Evolutionary conservation across 1,140 invertebrate genomes (phyloP).

Genomic region (Lepidurus couesii): DNA sequence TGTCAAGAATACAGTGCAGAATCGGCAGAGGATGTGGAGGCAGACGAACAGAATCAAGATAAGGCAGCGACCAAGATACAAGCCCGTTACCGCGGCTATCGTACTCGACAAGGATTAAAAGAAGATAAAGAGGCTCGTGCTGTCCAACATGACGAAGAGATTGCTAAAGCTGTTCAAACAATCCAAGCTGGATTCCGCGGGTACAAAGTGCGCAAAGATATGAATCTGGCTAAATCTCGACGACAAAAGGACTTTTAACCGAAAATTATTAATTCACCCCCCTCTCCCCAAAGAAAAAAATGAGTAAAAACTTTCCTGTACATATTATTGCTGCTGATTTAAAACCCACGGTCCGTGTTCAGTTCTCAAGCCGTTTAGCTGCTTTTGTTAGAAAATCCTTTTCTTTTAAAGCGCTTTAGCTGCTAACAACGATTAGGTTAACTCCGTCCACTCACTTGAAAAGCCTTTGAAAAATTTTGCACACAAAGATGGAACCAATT

Average conservation of each 20-base stretch:
- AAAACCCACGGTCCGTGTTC: no score
- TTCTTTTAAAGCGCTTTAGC: no score
- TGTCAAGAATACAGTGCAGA: neutral
- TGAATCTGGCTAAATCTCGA: constrained; percentile 40
- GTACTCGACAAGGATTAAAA: constrained; percentile 56
- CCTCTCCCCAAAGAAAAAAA: no score
- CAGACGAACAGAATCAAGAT: constrained; percentile 27
- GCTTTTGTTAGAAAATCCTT: no score
- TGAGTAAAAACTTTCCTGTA: no score
- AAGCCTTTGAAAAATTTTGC: no score
- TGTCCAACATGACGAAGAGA: neutral
- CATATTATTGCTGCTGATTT: no score
- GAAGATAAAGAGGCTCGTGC: constrained; percentile 31
- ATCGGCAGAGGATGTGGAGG: constrained; percentile 38
- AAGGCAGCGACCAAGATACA: constrained; percentile 66
- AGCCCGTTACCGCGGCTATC: constrained; percentile 63
- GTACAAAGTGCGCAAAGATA: constrained; percentile 59
- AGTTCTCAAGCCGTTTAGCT: no score
- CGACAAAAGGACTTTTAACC: neutral
- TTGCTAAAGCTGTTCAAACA: constrained; percentile 57
- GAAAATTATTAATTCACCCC: no score
- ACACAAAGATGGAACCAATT: neutral
- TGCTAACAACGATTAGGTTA: no score
- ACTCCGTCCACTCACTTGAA: no score
- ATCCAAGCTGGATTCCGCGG: constrained; percentile 69